Base-by-base conservation (phyloP, 1,140 invertebrate species). In the Delia radicum region DNA sequence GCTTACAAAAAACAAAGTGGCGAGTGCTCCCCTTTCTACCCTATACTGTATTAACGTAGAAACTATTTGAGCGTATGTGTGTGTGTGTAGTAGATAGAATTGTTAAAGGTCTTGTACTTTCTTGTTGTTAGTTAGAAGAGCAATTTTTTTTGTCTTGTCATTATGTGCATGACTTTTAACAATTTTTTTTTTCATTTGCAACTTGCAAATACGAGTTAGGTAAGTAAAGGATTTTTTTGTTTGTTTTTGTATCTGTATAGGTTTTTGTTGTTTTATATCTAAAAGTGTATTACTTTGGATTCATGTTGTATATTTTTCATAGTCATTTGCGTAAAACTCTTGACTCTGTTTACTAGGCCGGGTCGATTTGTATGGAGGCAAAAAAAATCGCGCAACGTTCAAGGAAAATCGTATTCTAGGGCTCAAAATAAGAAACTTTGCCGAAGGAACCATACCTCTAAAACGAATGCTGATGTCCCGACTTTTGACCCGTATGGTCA, bases 151-250 rank as follows among this genome's bases (percentile, higher is more conserved):
- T 13, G 37, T 42, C 3, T 42, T 42, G 37, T 42, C 37, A 42
- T 42, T 55, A 55, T 55, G 48, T 55, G 48, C 48, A 55, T 55
- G 48, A 55, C 48, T 55, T 55, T 55, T 55, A 55, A 55, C 18
- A 3, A 18, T 55, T 55, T 55, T 55, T 21, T 21, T 21, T 55
- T n/a, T n/a, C n/a, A n/a, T 55, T 55, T 55, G 18, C 48, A 42
- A n/a, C 24, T 55, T 55, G 18, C 48, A 42, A 42, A 15, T 42
- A n/a, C 37, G n/a, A 42, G 6, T 42, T 3, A 42, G n/a, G 37
- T 42, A 5, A 33, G 31, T 33, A 15, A n/a, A 42, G 37, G n/a
- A 42, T 42, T 42, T 42, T 10, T 13, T 42, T 42, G 37, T 42
- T n/a, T 42, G 10, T 42, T 42, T 42, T 42, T 42, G 37, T 42